Evolutionary conservation across 2,797 vertebrate genomes (phyloP), one percentile per base, ranked within the genome.

Genomic region (Jordanella pulchra): DNA sequence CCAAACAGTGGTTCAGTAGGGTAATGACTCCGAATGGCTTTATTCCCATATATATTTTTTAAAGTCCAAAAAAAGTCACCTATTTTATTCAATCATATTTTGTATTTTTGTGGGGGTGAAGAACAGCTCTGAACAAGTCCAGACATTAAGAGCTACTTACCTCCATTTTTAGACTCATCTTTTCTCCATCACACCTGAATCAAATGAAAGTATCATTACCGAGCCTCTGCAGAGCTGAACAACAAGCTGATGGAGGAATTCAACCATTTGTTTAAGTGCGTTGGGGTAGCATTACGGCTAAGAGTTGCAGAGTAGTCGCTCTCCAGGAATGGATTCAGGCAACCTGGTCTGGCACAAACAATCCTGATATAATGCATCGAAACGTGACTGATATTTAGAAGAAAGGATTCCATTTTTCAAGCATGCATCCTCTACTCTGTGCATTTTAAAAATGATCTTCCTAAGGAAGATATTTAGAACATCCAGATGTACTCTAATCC

Each of bases 381-480:
- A 23, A 23, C 3, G 23, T 35, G 15, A 35, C 9, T 30, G 35
- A 18, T 14, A 12, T 39, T 39, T 21, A 61, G 58, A 39, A n/a
- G 58, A 44, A 25, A 39, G 23, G 3, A 25, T 61, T 42, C 58
- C n/a, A 7, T 17, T 44, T 27, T 13, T 64, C 23, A 25, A 42
- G 39, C 60, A 27, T 4, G 14, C 58, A n/a, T 39, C 12, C 32
- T 39, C 11, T 35, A 2, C 17, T 60, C 83, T 82, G 13, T 35
- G 17, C 51, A 48, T 25, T 35, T 39, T 21, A n/a, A 30, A 30
- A 39, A 17, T 47, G 11, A 13, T 30, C 51, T 69, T 10, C 17
- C 48, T n/a, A 7, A 55, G 53, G 39, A 53, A 32, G 75, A 68
- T 32, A 21, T 55, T 39, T 15, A 23, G 48, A 65, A 60, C 51